Evolutionary conservation across 2,888 invertebrate species (phyloP).

Genomic region (Drosophila paranaensis): DNA sequence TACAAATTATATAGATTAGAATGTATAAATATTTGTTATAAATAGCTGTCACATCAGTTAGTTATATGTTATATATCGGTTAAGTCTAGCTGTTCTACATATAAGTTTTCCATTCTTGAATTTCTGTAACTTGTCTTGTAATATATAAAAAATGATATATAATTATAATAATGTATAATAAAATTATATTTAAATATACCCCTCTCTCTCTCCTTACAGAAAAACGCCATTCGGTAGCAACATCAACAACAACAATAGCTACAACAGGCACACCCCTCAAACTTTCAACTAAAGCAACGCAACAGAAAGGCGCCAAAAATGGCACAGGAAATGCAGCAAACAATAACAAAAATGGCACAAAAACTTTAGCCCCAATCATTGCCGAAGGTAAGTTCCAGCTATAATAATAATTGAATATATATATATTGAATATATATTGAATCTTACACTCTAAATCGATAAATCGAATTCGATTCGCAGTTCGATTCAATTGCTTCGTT

Average conservation of each 20-base stretch:
- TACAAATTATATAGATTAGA: too few species aligned
- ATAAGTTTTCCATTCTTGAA: too few species aligned
- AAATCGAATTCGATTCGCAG: slow-evolving; percentile 15
- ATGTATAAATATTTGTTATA: not conserved
- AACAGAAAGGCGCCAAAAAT: slow-evolving; percentile 33
- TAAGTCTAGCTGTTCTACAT: too few species aligned
- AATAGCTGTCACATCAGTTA: not conserved
- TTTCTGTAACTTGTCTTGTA: too few species aligned
- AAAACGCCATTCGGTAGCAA: slow-evolving; percentile 45
- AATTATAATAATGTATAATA: too few species aligned
- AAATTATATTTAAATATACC: too few species aligned
- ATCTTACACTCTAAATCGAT: slow-evolving; percentile 3
- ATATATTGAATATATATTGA: not conserved
- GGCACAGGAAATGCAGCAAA: slow-evolving; percentile 22
- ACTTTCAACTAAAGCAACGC: slow-evolving; percentile 16
- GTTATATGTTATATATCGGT: not conserved
- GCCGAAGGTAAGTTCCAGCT: slow-evolving; percentile 58
- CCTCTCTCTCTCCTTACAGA: slow-evolving; percentile 37
- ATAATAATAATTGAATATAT: not conserved
- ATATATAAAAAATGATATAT: too few species aligned
- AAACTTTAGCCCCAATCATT: slow-evolving; percentile 35
- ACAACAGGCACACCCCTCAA: slow-evolving; percentile 14
- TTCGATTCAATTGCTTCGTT: slow-evolving; percentile 35
- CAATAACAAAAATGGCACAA: slow-evolving; percentile 45
- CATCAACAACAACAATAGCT: slow-evolving; percentile 28